Evolutionary conservation across 37 sponge, comb jelly and placozoan genomes (phyloP), one percentile per base, ranked within the genome.

Genomic region (Chondrilla cf. caribensis): DNA sequence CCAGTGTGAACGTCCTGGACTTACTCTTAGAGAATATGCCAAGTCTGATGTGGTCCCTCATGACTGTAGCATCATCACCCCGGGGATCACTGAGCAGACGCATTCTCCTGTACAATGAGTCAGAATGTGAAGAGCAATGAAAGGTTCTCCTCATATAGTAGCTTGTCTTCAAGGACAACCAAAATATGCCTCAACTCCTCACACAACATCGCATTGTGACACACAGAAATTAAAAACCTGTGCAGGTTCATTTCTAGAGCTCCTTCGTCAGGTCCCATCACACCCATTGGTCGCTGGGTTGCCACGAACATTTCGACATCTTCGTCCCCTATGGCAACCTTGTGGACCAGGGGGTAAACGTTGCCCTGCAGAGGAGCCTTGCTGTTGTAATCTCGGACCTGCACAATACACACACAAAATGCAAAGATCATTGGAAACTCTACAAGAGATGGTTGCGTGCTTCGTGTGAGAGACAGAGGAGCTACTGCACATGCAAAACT

Each of bases 21-120:
- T 37, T 31, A 38, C 67, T 33, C 3, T 65, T 37, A 24, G 58
- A n/a, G 17, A 83, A 31, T 0, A 83, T 3, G 1, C 84, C 84
- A 26, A 83, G 1, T 2, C 73, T 68, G 31, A 83, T n/a, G 2
- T 54, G 39, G 39, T 85, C 85, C 15, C 78, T 54, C 79, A 85
- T 79, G 29, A 85, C 17, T 4, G 85, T 78, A 28, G 55, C 24
- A 51, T 85, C 85, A 38, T 85, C 38, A 29, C 85, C 85, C 29
- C 85, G 24, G 2, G 32, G 42, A 85, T 85, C 85, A 54, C 18
- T 22, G 60, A 75, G 6, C 39, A 76, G 60, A 24, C 18, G 58
- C 18, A 84, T 28, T 8, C 84, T 66, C 60, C 84, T 84, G 33
- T 24, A 28, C 3, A 70, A 7, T 22, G 14, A 39, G 38, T 47